Evolutionary conservation across 2,888 invertebrate species (phyloP).

Genomic region (Magallana nippona): DNA sequence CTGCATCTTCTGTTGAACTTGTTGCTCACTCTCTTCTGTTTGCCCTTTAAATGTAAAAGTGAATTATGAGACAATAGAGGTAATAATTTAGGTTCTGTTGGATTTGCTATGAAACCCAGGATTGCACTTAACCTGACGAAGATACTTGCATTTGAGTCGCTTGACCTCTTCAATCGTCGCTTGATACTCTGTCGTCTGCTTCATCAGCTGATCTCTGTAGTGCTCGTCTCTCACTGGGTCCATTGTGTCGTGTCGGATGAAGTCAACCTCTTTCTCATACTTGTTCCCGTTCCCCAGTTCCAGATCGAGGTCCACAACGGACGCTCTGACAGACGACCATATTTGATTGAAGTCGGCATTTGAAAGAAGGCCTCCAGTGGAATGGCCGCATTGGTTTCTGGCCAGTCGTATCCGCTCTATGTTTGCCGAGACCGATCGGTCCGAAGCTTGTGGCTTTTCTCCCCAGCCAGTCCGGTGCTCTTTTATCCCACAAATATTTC

Average conservation of each 20-base stretch:
- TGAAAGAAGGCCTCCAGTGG: background rate
- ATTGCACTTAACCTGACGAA: background rate
- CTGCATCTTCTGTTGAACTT: background rate
- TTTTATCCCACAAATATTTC: slow-evolving; percentile 1
- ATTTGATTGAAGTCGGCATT: background rate
- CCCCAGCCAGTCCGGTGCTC: background rate
- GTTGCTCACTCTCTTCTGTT: background rate
- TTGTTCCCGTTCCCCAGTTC: background rate
- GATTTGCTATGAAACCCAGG: no score
- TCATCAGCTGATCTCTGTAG: background rate
- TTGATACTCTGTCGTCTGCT: background rate
- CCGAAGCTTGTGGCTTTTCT: background rate
- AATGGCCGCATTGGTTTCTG: slow-evolving; percentile 3
- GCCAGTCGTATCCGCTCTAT: background rate
- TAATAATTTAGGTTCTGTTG: no score
- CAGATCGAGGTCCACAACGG: background rate
- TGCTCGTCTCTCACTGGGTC: background rate
- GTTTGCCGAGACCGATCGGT: slow-evolving; percentile 6
- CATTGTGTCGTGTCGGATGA: background rate
- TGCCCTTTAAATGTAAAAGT: background rate
- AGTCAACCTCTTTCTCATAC: slow-evolving; percentile 15
- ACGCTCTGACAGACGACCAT: background rate
- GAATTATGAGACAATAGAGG: no score
- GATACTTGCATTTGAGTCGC: background rate
- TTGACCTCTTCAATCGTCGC: background rate